A percentile compares a stretch with the other conserved stretches of the same genome.
phyloP scores from a whole-genome alignment of 2,113 vertebrate species.

The Uria aalge region DNA sequence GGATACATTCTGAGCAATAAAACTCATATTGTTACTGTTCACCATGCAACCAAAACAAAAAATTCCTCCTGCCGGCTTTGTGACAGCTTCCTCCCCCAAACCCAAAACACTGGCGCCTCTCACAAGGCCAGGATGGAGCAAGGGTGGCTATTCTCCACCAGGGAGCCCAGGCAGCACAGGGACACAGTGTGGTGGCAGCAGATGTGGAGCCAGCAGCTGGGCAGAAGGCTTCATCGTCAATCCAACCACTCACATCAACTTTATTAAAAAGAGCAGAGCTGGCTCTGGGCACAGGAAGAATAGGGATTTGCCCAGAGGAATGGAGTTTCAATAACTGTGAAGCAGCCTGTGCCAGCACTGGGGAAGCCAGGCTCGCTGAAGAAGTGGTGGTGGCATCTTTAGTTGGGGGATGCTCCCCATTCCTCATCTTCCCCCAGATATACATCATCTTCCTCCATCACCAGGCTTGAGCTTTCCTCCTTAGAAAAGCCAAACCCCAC shows the following conservation, averaged over 20 bases:
- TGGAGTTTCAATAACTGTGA: not conserved
- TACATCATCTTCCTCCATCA: not conserved
- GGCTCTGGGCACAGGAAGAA: not conserved
- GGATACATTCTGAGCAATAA: constrained; percentile 1
- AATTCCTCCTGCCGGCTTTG: not conserved
- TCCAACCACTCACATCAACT: not conserved
- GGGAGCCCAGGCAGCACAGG: not conserved
- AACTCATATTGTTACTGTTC: not conserved
- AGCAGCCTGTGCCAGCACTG: not conserved
- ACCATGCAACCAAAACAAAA: not conserved
- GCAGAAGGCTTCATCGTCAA: not conserved
- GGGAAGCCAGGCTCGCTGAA: not conserved
- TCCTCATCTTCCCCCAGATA: not conserved
- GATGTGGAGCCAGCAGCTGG: not conserved
- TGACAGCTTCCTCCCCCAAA: not conserved
- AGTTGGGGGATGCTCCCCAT: not conserved
- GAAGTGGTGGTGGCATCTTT: not conserved
- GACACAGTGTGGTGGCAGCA: not conserved
- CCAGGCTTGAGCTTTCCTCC: not conserved
- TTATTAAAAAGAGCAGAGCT: not conserved
- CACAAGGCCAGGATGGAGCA: fast-evolving
- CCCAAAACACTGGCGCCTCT: not conserved
- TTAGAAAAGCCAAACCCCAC: not conserved
- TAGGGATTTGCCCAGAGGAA: not conserved
- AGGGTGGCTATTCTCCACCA: not conserved